Percentiles rank a stretch among this genome's conserved stretches.
Evolutionary conservation across 2,113 vertebrate species (phyloP).

Genomic region (Irena cyanogastra): DNA sequence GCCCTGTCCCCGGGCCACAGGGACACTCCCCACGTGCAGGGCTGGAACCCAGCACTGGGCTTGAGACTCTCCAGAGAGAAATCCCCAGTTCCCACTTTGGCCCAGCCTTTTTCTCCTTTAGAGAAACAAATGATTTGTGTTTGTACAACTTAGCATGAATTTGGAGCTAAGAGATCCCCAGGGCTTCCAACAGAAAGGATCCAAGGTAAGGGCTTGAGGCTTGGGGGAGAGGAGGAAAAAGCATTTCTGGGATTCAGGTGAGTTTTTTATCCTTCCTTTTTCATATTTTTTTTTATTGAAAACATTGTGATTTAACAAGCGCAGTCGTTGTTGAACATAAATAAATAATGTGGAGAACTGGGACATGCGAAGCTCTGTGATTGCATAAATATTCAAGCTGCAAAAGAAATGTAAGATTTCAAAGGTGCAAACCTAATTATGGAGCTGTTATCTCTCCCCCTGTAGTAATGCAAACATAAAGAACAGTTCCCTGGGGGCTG

Average conservation of each 20-base stretch:
- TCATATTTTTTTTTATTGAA: not conserved
- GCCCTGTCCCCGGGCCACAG: not conserved
- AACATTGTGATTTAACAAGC: slow-evolving; percentile 31
- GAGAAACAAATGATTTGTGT: not conserved
- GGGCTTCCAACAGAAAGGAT: not conserved
- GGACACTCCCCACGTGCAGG: not conserved
- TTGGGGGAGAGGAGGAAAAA: not conserved
- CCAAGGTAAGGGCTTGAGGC: not conserved
- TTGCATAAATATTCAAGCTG: slow-evolving; percentile 56
- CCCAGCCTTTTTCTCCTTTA: not conserved
- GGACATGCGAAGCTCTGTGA: not conserved
- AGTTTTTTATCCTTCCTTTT: not conserved
- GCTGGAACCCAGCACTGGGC: not conserved
- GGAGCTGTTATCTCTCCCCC: not conserved
- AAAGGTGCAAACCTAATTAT: slow-evolving; percentile 32
- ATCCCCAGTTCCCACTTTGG: not conserved
- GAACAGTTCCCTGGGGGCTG: not conserved
- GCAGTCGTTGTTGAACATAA: slow-evolving; percentile 8
- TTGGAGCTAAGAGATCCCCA: not conserved
- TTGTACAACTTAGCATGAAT: not conserved
- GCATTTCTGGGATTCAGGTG: not conserved
- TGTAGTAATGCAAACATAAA: not conserved
- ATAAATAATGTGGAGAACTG: slow-evolving; percentile 45
- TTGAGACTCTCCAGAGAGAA: not conserved
- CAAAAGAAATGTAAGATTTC: slow-evolving; percentile 12